Evolutionary conservation across 2,113 vertebrate genomes (phyloP).

Genomic region (Bubo scandiacus): DNA sequence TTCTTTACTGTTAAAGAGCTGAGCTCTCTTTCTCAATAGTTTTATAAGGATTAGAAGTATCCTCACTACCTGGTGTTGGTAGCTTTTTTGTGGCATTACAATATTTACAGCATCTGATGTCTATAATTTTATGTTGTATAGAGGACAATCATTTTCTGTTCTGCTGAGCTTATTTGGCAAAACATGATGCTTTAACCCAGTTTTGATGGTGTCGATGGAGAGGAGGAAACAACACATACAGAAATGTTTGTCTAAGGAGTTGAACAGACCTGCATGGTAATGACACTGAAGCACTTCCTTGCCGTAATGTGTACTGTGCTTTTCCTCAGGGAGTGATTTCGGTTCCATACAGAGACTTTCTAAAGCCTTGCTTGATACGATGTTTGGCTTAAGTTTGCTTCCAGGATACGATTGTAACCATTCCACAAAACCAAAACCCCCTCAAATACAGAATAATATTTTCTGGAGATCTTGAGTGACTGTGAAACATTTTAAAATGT

Average conservation of each 20-base stretch:
- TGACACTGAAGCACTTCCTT: not conserved
- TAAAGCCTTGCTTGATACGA: not conserved
- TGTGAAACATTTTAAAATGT: not conserved
- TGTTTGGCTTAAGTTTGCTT: not conserved
- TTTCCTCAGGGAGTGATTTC: not conserved
- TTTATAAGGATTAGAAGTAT: not conserved
- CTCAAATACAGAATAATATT: not conserved
- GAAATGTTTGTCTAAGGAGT: not conserved
- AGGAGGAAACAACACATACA: not conserved
- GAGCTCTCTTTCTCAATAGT: not conserved
- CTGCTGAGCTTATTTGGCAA: not conserved
- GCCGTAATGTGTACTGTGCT: not conserved
- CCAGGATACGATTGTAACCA: not conserved
- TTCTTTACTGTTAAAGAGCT: not conserved
- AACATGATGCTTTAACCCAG: not conserved
- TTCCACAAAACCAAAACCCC: not conserved
- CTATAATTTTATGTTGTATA: not conserved
- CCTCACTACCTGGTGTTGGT: not conserved
- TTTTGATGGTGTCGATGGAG: not conserved
- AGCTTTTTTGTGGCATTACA: not conserved
- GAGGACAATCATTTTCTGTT: not conserved
- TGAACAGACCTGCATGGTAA: not conserved
- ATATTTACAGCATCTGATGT: not conserved
- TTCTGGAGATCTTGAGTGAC: not conserved
- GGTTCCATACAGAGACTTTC: not conserved